Conservation (phyloP, 2,797 vertebrate species). For the Falco columbarius region DNA sequence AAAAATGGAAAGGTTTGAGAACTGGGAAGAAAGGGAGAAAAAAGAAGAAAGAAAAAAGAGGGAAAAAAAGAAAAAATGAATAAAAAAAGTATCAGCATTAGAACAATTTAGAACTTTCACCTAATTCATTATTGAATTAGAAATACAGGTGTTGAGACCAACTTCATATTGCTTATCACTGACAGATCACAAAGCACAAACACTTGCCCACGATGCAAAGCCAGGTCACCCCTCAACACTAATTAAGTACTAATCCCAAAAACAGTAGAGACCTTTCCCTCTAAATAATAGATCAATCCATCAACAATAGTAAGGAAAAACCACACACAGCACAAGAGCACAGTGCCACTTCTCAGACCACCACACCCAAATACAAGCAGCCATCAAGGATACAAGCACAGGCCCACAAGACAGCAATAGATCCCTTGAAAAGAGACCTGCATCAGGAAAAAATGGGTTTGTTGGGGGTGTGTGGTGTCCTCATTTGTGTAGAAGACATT, state of each 20-base stretch:
- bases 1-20: not conserved
- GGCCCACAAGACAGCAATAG: not conserved
- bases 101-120: not conserved
- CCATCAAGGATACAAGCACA: not conserved
- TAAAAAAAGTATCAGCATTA: not conserved
- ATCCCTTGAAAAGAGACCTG: conserved; percentile 43
- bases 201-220: not conserved
- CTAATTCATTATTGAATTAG: not conserved
- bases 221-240: not conserved
- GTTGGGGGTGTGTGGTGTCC: not conserved
- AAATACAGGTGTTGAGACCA: not conserved
- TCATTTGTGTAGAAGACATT: not conserved
- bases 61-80: not conserved
- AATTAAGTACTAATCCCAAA: not conserved
- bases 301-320: not conserved
- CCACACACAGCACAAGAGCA: not conserved
- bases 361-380: conserved; percentile 22
- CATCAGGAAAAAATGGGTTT: not conserved
- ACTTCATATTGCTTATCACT: not conserved
- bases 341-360: not conserved
- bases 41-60: not conserved
- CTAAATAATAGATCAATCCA: not conserved
- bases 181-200: not conserved
- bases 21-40: not conserved
- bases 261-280: not conserved